A percentile compares a stretch with the other conserved stretches of the same genome.
Evolutionary conservation across 2,888 invertebrate species (phyloP).

Genomic region (Apodemia hepburni): DNA sequence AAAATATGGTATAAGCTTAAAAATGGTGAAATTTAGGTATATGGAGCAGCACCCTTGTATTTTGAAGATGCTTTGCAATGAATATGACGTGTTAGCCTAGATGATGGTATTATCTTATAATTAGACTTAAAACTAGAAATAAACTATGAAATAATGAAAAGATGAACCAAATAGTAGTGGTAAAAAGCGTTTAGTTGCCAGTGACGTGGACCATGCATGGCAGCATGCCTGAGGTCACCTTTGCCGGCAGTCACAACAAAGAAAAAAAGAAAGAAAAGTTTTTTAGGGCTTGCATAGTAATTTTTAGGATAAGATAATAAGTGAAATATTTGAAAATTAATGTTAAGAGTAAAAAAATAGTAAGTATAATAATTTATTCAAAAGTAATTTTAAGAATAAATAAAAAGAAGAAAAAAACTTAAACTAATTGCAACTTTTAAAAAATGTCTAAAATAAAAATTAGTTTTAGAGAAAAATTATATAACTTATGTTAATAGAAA

Average conservation of each 20-base stretch:
- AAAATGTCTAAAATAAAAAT: no score
- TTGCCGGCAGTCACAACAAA: slow-evolving; percentile 15
- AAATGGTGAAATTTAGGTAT: neutral
- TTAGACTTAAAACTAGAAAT: neutral
- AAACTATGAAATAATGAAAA: neutral
- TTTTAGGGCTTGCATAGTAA: no score
- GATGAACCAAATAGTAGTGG: slow-evolving; percentile 8
- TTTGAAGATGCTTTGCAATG: neutral
- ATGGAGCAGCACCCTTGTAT: neutral
- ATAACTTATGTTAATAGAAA: slow-evolving; percentile 1
- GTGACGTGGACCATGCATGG: slow-evolving; percentile 8
- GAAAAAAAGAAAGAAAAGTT: neutral
- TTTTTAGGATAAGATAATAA: no score
- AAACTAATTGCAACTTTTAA: no score
- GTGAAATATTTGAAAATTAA: no score
- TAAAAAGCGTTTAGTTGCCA: slow-evolving; percentile 9
- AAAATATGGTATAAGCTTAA: neutral
- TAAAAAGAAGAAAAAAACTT: no score
- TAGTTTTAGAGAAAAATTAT: no score
- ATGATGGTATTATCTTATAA: neutral
- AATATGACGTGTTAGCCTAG: neutral
- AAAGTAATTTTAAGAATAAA: no score
- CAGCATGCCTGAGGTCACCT: neutral
- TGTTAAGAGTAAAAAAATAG: no score
- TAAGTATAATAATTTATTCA: no score